Evolutionary conservation across 2,113 vertebrate species (phyloP).

Genomic region (Vulpes lagopus): DNA sequence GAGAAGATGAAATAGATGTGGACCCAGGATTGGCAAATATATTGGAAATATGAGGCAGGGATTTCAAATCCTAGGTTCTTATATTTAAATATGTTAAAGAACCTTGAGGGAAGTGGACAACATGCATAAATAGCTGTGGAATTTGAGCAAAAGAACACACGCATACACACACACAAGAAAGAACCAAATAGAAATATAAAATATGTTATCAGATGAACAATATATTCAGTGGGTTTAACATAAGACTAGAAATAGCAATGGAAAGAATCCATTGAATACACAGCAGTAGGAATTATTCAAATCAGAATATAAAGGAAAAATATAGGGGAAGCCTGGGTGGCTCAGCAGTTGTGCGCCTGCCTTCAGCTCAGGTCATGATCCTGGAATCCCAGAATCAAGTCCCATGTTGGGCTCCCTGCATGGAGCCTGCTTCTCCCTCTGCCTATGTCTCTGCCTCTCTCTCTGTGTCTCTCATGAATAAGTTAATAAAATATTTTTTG

Average conservation of each 20-base stretch:
- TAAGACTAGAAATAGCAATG: background rate
- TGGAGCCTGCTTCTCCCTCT: no score
- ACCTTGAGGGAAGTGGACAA: background rate
- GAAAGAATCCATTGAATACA: slow-evolving; percentile 27
- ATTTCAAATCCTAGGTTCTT: background rate
- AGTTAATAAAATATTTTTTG: no score
- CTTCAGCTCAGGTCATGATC: no score
- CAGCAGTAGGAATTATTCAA: background rate
- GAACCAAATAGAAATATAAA: background rate
- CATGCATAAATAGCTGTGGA: background rate
- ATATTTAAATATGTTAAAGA: background rate
- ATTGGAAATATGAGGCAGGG: background rate
- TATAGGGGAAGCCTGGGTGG: background rate
- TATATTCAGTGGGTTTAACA: background rate
- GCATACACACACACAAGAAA: background rate
- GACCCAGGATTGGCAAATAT: background rate
- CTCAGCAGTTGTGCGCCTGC: no score
- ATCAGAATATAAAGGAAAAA: background rate
- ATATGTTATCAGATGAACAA: background rate
- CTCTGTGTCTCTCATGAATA: no score
- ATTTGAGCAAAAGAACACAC: background rate
- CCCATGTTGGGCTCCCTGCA: no score
- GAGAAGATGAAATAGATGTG: background rate
- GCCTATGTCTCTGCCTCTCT: no score
- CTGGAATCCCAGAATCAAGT: no score